Base-by-base conservation (phyloP, 2,888 invertebrate genomes). In the Sialis fuliginosa region DNA sequence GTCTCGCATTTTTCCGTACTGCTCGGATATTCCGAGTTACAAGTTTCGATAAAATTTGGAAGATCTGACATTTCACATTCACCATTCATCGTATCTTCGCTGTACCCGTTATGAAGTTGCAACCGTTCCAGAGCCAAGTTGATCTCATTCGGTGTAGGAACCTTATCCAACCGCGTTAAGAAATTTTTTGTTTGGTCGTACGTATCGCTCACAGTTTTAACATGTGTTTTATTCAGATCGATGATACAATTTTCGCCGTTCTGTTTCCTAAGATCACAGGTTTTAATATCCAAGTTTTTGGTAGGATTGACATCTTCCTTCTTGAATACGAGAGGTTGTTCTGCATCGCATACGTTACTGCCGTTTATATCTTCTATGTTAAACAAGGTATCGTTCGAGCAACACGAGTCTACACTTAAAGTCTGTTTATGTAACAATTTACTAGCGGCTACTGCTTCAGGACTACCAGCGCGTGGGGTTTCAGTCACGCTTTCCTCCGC, bases 401-500 rank as follows among this genome's bases (percentile, higher is more conserved):
- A 76, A 68, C 75, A 77, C 4, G 75, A 76, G 56, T 75, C 75
- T 53, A 75, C 75, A 59, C 75, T 75, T 33, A 74, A 74, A 1
- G 76, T 74, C 50, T 64, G 62, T 10, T 59, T 52, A 35, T 52
- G 55, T 1, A 54, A 55, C 33, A 55, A 57, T 33, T 56, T 57
- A n/a, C 45, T 39, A 32, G 53, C 48, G 6, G 71, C 69, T 40
- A 66, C 65, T 51, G 72, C 71, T 54, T 69, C 69, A 2, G 70
- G 67, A 6, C 70, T 70, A 10, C 66, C 56, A 1, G 68, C 68
- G 1, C 71, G 67, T 48, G 67, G 69, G 5, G 72, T 72, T 46
- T 69, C 57, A 2, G 69, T 70, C 5, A 72, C 71, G 5, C 65
- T 60, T 6, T 68, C 67, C 3, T 55, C 57, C 35, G 62, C 61